Conservation (phyloP, 2,113 vertebrate genomes). For the Chaenogobius annularis region DNA sequence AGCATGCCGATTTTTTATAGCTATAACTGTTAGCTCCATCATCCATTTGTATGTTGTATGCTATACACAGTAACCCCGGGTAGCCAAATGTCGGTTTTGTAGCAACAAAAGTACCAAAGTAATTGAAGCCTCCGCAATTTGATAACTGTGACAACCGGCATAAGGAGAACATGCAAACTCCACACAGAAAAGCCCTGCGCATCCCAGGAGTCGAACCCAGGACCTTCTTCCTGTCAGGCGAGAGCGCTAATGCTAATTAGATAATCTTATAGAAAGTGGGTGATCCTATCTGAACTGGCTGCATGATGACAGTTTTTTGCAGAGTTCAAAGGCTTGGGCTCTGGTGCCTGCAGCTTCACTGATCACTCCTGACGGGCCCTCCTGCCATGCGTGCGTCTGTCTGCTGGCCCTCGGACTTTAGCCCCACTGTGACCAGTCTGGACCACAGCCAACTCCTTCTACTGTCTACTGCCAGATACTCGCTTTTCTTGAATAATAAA, state of each 20-base stretch:
- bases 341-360: conserved; percentile 46
- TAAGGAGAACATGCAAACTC: too few relatives aligned
- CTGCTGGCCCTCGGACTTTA: conserved; percentile 46
- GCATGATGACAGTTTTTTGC: conserved; percentile 21
- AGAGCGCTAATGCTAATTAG: neutral
- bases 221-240: too few relatives aligned
- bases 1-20: too few relatives aligned
- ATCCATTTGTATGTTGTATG: too few relatives aligned
- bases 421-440: conserved; percentile 50
- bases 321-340: conserved; percentile 49
- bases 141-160: too few relatives aligned
- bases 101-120: too few relatives aligned
- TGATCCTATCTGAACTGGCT: conserved; percentile 7
- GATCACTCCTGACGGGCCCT: conserved; percentile 60
- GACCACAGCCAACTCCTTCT: conserved; percentile 38
- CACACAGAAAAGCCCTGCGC: too few relatives aligned
- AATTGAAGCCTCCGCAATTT: too few relatives aligned
- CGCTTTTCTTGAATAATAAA: conserved; percentile 21
- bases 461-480: conserved; percentile 29
- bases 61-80: too few relatives aligned
- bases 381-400: conserved; percentile 57
- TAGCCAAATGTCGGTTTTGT: too few relatives aligned
- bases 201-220: too few relatives aligned
- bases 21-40: neutral
- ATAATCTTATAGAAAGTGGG: neutral